Base-by-base conservation (phyloP, 2,113 vertebrate species). In the Mohoua ochrocephala region DNA sequence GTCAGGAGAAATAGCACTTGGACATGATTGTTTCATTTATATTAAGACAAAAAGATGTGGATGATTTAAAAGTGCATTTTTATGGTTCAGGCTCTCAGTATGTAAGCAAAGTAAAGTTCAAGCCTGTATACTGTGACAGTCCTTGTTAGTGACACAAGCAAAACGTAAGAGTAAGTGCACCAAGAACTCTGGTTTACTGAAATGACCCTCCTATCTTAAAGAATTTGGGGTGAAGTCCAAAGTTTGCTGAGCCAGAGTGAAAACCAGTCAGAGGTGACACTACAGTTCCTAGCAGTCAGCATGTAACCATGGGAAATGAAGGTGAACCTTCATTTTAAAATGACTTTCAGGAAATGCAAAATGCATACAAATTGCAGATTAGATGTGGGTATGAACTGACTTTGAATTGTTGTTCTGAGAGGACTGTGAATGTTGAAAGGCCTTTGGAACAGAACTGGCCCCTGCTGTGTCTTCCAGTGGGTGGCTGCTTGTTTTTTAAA, bases 321-420 rank as follows among this genome's bases (percentile, higher is more conserved):
- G 42, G 9, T 17, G 18, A 67, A 42, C 35, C 6, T 78, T 56
- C 2, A n/a, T 49, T 78, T 79, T 47, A 9, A 78, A 50, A 61
- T 31, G 5, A 50, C 17, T 23, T 70, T 50, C 20, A 42, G 47
- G 27, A 84, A 89, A 44, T 54, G 22, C 13, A 35, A 63, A 64
- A 73, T 35, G 13, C 37, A 33, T 53, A 19, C 71, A 17, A 45
- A 60, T 10, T 75, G 56, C 24, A 2, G 64, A 13, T 59, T 47
- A 50, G 30, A 35, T 93, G 15, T 4, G 52, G 67, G 35, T 18
- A 15, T 27, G 19, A 87, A 23, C 39, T 60, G 37, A 44, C n/a
- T 74, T 57, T n/a, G 61, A 59, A n/a, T 69, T 0, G 0, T 57
- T 41, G 21, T 52, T 74, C 45, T 52, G 57, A 82, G 70, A 2